Conservation (phyloP, 1,140 invertebrate genomes). For the Bilobella aurantiaca region DNA sequence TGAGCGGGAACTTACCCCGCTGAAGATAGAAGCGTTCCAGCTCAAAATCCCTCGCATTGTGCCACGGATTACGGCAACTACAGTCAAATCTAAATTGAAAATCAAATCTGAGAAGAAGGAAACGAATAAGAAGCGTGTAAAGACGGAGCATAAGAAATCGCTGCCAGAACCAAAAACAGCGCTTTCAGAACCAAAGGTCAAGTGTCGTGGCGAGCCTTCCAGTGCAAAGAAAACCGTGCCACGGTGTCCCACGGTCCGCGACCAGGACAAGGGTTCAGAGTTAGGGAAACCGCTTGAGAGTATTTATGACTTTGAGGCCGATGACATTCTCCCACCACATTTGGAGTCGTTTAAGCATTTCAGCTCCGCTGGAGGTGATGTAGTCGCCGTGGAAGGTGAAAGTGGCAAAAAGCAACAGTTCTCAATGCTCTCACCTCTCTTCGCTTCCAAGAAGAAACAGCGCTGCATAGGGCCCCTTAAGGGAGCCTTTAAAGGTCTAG, state of each 20-base stretch:
- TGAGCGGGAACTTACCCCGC: too few species aligned
- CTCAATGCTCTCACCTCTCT: too few species aligned
- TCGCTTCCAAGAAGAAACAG: too few species aligned
- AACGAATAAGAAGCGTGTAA: conserved; percentile 13
- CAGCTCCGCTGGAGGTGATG: background rate
- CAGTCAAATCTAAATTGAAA: background rate
- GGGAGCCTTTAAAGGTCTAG: too few species aligned
- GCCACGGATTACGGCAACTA: background rate
- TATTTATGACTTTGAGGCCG: conserved; percentile 18
- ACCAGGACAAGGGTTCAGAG: background rate
- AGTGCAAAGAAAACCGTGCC: too few species aligned
- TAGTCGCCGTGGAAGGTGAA: background rate
- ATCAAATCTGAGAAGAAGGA: background rate
- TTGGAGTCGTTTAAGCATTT: background rate
- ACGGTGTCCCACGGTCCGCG: background rate
- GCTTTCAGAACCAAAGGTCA: too few species aligned
- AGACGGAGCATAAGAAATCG: too few species aligned
- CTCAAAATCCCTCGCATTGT: conserved; percentile 17
- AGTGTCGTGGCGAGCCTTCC: too few species aligned
- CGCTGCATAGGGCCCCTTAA: too few species aligned
- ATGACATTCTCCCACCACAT: background rate
- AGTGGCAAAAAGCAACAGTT: background rate
- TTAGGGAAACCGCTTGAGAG: background rate
- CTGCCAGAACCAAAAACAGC: too few species aligned
- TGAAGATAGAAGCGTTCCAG: background rate